Conservation (phyloP, 2,888 invertebrate species). For the Drosophila quinaria region DNA sequence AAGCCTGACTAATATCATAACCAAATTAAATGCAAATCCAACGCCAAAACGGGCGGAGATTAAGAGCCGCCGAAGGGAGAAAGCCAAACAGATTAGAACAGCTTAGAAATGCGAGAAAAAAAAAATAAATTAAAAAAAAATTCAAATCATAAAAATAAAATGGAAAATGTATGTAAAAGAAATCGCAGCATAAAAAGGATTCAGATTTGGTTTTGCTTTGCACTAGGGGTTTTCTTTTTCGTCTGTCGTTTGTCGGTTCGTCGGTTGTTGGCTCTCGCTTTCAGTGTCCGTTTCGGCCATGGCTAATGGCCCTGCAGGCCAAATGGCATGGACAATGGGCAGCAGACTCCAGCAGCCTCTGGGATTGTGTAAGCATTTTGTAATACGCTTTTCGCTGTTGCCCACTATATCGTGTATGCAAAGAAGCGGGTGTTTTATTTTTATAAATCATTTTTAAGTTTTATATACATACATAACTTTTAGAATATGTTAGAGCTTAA, state of each 20-base stretch:
- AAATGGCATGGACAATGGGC: conserved; percentile 54
- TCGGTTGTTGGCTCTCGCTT: not conserved
- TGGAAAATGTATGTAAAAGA: conserved; percentile 39
- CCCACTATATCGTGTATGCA: not conserved
- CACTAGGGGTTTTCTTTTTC: conserved; percentile 34
- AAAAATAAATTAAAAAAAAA: conserved; percentile 21
- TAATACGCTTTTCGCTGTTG: conserved; percentile 46
- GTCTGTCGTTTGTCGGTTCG: conserved; percentile 27
- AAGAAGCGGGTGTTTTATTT: not conserved
- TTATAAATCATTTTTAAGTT: not conserved
- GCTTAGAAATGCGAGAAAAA: conserved; percentile 63
- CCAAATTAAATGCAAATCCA: conserved; percentile 54
- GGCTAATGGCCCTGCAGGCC: conserved; percentile 77
- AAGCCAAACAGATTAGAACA: conserved; percentile 74
- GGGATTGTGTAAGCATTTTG: conserved; percentile 44
- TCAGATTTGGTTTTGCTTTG: conserved; percentile 41
- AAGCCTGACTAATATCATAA: conserved; percentile 56
- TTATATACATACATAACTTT: too few species aligned
- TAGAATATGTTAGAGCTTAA: too few species aligned
- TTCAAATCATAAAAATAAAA: conserved; percentile 4
- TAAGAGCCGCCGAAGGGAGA: conserved; percentile 31
- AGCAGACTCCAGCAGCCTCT: conserved; percentile 29
- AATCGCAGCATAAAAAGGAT: conserved; percentile 71
- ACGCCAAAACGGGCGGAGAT: not conserved
- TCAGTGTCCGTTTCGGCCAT: conserved; percentile 39